Percentiles rank a stretch among this genome's conserved stretches.
Evolutionary conservation across 1,140 invertebrate genomes (phyloP).

Genomic region (Idris sp.): DNA sequence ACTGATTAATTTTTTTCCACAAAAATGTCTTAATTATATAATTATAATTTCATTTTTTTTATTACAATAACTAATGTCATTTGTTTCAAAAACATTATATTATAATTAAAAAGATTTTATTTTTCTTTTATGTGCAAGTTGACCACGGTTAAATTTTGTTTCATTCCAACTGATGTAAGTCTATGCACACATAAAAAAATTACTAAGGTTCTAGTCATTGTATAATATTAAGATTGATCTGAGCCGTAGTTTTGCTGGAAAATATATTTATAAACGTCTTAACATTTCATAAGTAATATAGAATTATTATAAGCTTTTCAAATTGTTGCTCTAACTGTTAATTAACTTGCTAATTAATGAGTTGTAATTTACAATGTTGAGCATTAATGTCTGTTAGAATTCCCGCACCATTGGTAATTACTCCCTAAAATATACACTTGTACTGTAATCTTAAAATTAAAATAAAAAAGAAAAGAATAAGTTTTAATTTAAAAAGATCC

Average conservation of each 20-base stretch:
- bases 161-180: slow-evolving; percentile 35
- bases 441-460: too few species aligned
- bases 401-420: too few species aligned
- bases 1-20: too few species aligned
- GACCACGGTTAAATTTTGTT: slow-evolving; percentile 62
- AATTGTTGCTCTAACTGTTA: too few species aligned
- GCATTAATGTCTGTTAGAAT: too few species aligned
- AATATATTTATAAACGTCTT: slow-evolving; percentile 20
- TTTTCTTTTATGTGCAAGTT: slow-evolving; percentile 65
- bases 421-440: too few species aligned
- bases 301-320: too few species aligned
- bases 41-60: not conserved
- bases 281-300: slow-evolving; percentile 12
- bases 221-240: slow-evolving; percentile 1
- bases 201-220: slow-evolving; percentile 28
- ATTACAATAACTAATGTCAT: not conserved
- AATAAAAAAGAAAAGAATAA: too few species aligned
- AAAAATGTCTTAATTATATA: too few species aligned
- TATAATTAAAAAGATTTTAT: slow-evolving; percentile 39
- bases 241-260: slow-evolving; percentile 24
- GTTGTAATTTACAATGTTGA: too few species aligned
- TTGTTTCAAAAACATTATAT: slow-evolving; percentile 26
- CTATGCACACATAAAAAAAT: slow-evolving; percentile 15
- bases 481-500: too few species aligned
- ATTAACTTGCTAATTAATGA: too few species aligned